These are phyloP conservation scores for Trissoscelio sp. DNA, from an alignment of 2,888 invertebrate genomes.

Conservation along the genomic window DNA sequence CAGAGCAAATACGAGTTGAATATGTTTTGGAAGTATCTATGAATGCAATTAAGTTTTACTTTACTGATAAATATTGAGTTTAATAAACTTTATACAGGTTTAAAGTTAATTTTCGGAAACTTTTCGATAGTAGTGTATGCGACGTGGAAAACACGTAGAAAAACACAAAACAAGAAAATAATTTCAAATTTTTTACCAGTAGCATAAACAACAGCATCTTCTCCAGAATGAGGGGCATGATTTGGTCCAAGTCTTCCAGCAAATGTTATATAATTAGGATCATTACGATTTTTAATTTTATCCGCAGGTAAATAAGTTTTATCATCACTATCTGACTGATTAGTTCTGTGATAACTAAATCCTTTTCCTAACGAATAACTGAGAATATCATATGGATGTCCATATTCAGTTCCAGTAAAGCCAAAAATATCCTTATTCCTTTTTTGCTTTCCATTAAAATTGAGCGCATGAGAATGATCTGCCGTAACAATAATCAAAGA, in stretches of 20 bases:
- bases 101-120: too few species aligned
- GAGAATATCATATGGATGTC: slow-evolving; percentile 85
- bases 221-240: too few species aligned
- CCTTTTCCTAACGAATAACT: slow-evolving; percentile 88
- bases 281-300: slow-evolving; percentile 77
- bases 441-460: slow-evolving; percentile 86
- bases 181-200: too few species aligned
- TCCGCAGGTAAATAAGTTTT: slow-evolving; percentile 79
- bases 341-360: slow-evolving; percentile 83
- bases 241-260: slow-evolving; percentile 84
- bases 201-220: too few species aligned
- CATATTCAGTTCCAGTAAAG: slow-evolving; percentile 79
- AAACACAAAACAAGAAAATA: too few species aligned
- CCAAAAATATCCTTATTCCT: slow-evolving; percentile 86
- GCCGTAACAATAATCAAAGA: slow-evolving; percentile 88
- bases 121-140: too few species aligned
- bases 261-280: slow-evolving; percentile 84
- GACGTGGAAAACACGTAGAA: too few species aligned
- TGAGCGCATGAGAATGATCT: slow-evolving; percentile 85
- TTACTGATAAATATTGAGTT: too few species aligned
- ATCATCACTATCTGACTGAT: slow-evolving; percentile 76
- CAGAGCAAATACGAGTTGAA: too few species aligned
- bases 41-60: too few species aligned
- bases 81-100: too few species aligned
- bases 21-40: too few species aligned